Conservation (phyloP, 1,140 invertebrate genomes). For the Gryllus bimaculatus region DNA sequence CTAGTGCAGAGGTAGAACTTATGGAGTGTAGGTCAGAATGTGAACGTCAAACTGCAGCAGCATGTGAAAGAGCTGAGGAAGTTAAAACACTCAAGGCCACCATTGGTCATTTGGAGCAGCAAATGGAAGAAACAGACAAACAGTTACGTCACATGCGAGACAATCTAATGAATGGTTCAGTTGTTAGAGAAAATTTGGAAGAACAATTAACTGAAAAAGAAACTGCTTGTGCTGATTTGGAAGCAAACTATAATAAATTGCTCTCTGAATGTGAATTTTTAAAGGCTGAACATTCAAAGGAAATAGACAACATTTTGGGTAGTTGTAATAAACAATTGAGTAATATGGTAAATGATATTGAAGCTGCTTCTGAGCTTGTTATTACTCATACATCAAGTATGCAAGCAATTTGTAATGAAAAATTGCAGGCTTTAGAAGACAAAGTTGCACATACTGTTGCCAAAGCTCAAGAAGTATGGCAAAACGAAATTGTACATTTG, state of each 20-base stretch:
- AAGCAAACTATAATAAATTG: constrained; percentile 25
- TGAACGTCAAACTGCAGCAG: constrained; percentile 25
- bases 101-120: constrained; percentile 27
- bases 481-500: neutral
- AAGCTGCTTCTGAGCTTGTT: neutral
- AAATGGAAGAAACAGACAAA: constrained; percentile 26
- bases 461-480: neutral
- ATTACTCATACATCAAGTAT: constrained; percentile 28
- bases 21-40: constrained; percentile 28
- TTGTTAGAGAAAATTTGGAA: constrained; percentile 10
- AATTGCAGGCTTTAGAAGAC: neutral
- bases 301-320: neutral
- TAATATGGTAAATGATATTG: neutral
- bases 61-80: constrained; percentile 24
- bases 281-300: neutral
- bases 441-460: neutral
- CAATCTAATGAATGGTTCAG: neutral
- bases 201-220: constrained; percentile 7
- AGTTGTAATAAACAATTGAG: neutral
- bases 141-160: neutral
- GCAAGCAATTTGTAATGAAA: constrained; percentile 23
- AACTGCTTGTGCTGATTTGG: constrained; percentile 10
- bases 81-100: constrained; percentile 25
- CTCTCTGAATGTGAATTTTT: constrained; percentile 26
- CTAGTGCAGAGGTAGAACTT: constrained; percentile 26